These are phyloP conservation scores for Leucophenga maculata DNA, from an alignment of 2,888 invertebrate species.

Conservation along the genomic window DNA sequence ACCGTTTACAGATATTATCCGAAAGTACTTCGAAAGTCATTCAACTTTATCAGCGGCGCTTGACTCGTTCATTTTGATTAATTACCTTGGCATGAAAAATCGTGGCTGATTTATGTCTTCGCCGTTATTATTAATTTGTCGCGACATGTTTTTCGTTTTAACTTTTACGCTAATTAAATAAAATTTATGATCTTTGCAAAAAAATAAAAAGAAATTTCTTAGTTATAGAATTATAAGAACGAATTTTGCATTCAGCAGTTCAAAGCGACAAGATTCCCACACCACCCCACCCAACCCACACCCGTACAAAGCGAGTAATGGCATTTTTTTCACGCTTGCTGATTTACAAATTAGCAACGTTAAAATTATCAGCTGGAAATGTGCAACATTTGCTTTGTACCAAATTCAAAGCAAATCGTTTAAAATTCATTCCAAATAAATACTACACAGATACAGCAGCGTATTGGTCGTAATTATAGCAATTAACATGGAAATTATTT, in stretches of 20 bases:
- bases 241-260: too few relatives aligned
- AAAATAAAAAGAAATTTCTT: too few relatives aligned
- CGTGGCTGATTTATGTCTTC: constrained; percentile 28
- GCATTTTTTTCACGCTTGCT: too few relatives aligned
- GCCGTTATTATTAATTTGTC: constrained; percentile 38
- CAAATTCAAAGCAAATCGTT: constrained; percentile 8
- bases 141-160: constrained; percentile 31
- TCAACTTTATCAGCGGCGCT: constrained; percentile 41
- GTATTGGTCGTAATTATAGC: constrained; percentile 45
- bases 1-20: constrained; percentile 5
- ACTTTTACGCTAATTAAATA: constrained; percentile 52
- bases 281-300: too few relatives aligned
- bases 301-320: too few relatives aligned
- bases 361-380: constrained; percentile 44
- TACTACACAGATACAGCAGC: constrained; percentile 44
- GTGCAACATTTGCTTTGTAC: constrained; percentile 22
- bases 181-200: constrained; percentile 45
- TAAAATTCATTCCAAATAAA: constrained; percentile 30
- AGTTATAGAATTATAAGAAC: too few relatives aligned
- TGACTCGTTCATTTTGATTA: constrained; percentile 47
- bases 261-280: too few relatives aligned
- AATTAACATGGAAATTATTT: constrained; percentile 56
- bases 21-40: constrained; percentile 36
- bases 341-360: constrained; percentile 24
- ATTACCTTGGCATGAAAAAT: constrained; percentile 58